These are phyloP conservation scores for Corapipo altera DNA, from an alignment of 2,113 vertebrate species.

Conservation along the genomic window DNA sequence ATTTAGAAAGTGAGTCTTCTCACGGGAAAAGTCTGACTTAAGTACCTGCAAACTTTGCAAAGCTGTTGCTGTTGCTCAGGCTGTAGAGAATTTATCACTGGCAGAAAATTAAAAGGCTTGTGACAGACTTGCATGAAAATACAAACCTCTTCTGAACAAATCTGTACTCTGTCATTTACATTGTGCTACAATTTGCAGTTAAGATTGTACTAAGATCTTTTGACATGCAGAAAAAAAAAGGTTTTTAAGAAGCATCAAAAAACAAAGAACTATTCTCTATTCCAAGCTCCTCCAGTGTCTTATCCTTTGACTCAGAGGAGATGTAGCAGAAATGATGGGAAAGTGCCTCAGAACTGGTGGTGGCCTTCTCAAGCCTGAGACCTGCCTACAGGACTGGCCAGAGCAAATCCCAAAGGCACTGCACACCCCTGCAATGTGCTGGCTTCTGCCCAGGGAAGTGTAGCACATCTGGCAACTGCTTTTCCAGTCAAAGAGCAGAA, in stretches of 20 bases:
- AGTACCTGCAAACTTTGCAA: neutral
- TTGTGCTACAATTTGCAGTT: neutral
- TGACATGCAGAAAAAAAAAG: too few relatives aligned
- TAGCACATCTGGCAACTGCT: neutral
- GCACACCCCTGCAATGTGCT: neutral
- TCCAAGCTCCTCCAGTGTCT: neutral
- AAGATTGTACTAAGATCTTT: neutral
- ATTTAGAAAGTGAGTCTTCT: neutral
- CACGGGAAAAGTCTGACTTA: neutral
- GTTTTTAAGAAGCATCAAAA: too few relatives aligned
- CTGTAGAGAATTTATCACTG: neutral
- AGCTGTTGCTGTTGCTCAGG: neutral
- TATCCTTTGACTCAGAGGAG: neutral
- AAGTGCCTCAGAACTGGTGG: neutral
- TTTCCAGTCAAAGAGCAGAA: neutral
- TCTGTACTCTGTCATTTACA: neutral
- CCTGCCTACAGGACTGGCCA: rapidly evolving
- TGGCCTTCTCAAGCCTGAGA: neutral
- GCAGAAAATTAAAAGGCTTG: neutral
- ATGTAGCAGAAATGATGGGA: neutral
- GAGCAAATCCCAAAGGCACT: neutral
- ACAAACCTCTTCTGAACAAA: neutral
- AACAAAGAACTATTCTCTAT: neutral
- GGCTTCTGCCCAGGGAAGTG: neutral
- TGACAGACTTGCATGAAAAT: neutral